Evolutionary conservation across 2,113 vertebrate genomes (phyloP).

Genomic region (Pteronura brasiliensis): DNA sequence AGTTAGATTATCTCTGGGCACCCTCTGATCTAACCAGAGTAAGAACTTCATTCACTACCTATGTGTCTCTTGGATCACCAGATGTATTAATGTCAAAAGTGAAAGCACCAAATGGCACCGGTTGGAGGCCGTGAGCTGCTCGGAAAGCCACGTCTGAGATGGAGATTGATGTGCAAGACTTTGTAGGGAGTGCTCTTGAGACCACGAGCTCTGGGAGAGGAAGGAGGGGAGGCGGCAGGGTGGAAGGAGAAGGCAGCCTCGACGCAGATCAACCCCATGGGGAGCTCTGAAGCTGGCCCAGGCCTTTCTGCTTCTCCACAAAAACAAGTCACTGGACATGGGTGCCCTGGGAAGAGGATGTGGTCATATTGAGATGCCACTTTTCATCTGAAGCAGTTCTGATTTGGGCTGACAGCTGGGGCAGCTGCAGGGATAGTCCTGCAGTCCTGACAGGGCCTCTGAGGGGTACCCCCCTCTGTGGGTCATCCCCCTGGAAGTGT

Average conservation of each 20-base stretch:
- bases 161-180: neutral
- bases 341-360: neutral
- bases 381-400: neutral
- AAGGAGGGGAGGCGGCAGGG: neutral
- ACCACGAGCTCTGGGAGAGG: neutral
- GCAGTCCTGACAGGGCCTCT: neutral
- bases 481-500: neutral
- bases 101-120: neutral
- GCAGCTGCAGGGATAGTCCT: neutral
- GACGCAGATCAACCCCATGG: neutral
- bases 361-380: neutral
- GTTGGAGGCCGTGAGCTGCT: neutral
- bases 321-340: neutral
- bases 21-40: neutral
- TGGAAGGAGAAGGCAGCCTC: neutral
- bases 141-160: neutral
- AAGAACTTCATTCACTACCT: neutral
- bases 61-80: neutral
- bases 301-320: neutral
- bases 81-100: neutral
- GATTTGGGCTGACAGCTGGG: neutral
- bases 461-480: neutral
- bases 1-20: neutral
- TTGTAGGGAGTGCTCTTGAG: neutral
- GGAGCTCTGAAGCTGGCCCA: neutral